A percentile compares a stretch with the other conserved stretches of the same genome.
These are phyloP conservation scores for Lepeophtheirus nordmannii DNA, from an alignment of 2,888 invertebrate genomes.

Conservation along the genomic window DNA sequence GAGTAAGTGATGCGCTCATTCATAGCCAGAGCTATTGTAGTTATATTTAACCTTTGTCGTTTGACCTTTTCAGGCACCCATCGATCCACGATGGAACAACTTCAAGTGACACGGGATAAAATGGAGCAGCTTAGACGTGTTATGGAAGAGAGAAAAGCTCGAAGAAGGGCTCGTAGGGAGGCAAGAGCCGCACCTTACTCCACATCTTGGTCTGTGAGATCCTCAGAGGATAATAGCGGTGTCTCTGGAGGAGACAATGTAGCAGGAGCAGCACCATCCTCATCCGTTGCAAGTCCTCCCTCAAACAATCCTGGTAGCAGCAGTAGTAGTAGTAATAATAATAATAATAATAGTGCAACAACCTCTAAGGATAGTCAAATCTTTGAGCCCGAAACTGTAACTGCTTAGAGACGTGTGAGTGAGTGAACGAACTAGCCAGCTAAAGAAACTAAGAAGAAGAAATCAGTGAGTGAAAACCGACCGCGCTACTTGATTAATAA, in stretches of 20 bases:
- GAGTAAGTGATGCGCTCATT: too few species aligned
- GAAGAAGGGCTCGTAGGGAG: slow-evolving; percentile 51
- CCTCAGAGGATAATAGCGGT: not conserved
- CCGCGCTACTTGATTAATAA: too few species aligned
- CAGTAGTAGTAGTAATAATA: not conserved
- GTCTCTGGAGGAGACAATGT: not conserved
- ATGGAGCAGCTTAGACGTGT: slow-evolving; percentile 70
- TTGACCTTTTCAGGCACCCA: not conserved
- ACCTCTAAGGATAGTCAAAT: not conserved
- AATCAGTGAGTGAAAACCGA: too few species aligned
- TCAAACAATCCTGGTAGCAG: not conserved
- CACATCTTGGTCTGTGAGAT: slow-evolving; percentile 25
- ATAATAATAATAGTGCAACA: not conserved
- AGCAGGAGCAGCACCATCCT: not conserved
- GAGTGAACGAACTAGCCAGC: too few species aligned
- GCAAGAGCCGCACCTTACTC: slow-evolving; percentile 36
- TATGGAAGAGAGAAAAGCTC: slow-evolving; percentile 68
- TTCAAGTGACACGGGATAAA: slow-evolving; percentile 65
- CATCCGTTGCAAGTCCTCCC: not conserved
- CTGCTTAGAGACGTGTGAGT: not conserved
- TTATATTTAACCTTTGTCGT: too few species aligned
- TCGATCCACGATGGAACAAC: slow-evolving; percentile 40
- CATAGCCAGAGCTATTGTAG: too few species aligned
- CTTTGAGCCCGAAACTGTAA: not conserved
- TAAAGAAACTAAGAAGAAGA: too few species aligned